Evolutionary conservation across 2,888 invertebrate species (phyloP), one percentile per base, ranked within the genome.

Genomic region (Druceiella hillmani): DNA sequence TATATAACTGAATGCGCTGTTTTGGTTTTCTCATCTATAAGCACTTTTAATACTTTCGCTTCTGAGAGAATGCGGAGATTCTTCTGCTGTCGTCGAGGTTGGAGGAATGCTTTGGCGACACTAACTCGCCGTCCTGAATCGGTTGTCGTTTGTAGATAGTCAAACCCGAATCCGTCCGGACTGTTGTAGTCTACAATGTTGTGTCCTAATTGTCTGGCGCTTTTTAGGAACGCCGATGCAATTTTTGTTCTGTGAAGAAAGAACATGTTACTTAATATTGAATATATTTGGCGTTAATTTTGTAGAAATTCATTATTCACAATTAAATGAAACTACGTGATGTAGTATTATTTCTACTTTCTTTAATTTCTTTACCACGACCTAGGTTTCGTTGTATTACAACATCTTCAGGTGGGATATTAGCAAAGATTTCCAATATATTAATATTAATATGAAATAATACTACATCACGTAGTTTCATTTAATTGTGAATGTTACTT

Each of bases 151-250:
- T 81, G 84, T 3, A 78, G 55, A 37, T 70, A 75, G 15, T 78
- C 74, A 44, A 81, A 79, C 5, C 83, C 84, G 1, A 64, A 54
- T 39, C 53, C 42, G 17, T 63, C 60, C 7, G 69, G 65, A 1
- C 77, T 78, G 53, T 86, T 85, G 54, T 84, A 82, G 55, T 87
- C 85, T 3, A 76, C 66, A 34, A 77, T 67, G 1, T 76, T 73
- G 31, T 76, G 68, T 0, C 85, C 86, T 40, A 78, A 57, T 54
- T 81, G 74, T 41, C 66, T 56, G 2, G 79, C 80, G 1, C 80
- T 78, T 45, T 78, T 62, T 2, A 87, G 60, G 50, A 86, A 79
- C 1, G 80, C 77, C 9, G 74, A 67, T 1, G 79, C 70, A 2
- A 84, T 61, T 40, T 73, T 59, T 11, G 66, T 60, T 34, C 65